A percentile compares a stretch with the other conserved stretches of the same genome.
phyloP scores from a whole-genome alignment of 2,113 vertebrate species.

The Promerops cafer region DNA sequence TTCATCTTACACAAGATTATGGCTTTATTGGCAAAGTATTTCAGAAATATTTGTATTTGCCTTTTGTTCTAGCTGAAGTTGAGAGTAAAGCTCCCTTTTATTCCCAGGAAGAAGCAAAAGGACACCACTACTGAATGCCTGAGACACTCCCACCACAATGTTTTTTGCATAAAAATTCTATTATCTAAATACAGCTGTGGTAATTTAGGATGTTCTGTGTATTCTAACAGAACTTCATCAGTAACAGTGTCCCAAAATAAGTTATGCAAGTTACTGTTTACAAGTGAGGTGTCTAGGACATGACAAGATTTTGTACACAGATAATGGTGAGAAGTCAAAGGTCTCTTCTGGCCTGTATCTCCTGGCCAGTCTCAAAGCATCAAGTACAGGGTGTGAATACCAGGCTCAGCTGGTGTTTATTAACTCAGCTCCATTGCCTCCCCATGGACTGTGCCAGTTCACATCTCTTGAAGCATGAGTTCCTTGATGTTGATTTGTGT shows the following conservation, averaged over 20 bases:
- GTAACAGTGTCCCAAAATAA: not conserved
- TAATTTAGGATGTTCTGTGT: not conserved
- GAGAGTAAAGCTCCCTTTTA: not conserved
- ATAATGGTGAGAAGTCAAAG: not conserved
- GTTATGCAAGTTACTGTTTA: not conserved
- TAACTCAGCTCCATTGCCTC: not conserved
- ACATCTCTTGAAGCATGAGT: not conserved
- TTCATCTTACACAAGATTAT: not conserved
- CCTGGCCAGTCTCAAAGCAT: not conserved
- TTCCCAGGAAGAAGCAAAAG: not conserved
- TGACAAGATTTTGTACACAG: not conserved
- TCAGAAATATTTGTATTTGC: not conserved
- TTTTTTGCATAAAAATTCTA: not conserved
- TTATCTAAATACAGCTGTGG: not conserved
- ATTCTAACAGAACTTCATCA: not conserved
- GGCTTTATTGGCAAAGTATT: not conserved
- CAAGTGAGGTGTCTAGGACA: not conserved
- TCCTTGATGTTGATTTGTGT: not conserved
- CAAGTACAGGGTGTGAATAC: not conserved
- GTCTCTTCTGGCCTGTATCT: not conserved
- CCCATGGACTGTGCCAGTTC: not conserved
- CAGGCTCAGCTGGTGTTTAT: not conserved
- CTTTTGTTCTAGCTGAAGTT: not conserved
- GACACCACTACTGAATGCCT: not conserved
- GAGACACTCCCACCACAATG: not conserved